phyloP scores from a whole-genome alignment of 2,113 vertebrate species.

The Calidris pugnax region DNA sequence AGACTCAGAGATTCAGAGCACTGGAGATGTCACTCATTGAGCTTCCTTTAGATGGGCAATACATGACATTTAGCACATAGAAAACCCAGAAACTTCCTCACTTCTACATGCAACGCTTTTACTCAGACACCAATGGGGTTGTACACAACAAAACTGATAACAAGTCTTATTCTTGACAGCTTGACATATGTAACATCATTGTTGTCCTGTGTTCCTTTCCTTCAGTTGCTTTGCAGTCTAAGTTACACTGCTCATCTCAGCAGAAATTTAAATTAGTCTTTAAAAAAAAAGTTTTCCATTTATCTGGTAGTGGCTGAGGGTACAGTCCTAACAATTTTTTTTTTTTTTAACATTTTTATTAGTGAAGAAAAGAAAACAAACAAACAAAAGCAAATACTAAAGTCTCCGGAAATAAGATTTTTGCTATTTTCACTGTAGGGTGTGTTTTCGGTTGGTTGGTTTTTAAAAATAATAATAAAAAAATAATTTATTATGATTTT shows the following conservation, averaged over 20 bases:
- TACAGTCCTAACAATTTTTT: neutral
- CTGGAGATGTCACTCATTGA: neutral
- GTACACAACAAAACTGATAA: neutral
- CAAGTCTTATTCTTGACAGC: neutral
- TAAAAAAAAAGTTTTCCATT: neutral
- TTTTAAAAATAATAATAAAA: neutral
- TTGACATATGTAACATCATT: neutral
- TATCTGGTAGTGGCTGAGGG: neutral
- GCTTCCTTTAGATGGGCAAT: neutral
- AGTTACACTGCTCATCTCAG: neutral
- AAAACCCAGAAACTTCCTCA: neutral
- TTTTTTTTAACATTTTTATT: neutral
- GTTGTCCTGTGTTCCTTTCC: neutral
- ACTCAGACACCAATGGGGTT: neutral
- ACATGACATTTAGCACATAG: accelerated
- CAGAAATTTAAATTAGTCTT: neutral
- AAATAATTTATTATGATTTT: neutral
- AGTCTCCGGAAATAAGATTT: neutral
- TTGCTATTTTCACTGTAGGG: neutral
- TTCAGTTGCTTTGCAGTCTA: neutral
- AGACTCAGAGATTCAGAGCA: neutral
- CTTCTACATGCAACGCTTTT: neutral
- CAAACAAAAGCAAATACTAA: neutral
- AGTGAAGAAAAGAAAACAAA: neutral
- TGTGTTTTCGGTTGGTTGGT: neutral